Evolutionary conservation across 1,140 invertebrate species (phyloP), one percentile per base, ranked within the genome.

Genomic region (Magallana angulata): DNA sequence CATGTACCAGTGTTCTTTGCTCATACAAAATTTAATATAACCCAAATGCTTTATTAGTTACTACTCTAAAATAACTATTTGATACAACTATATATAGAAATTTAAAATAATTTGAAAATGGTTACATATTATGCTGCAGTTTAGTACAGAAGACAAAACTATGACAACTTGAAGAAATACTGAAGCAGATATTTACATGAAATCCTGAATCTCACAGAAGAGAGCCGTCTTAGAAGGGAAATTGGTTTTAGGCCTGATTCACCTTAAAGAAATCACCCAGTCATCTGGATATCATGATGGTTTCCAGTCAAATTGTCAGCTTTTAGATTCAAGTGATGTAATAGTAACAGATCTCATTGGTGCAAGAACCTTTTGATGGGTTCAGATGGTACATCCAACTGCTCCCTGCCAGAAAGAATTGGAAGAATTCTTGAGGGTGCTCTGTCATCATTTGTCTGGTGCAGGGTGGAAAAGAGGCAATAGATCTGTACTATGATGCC

Each of bases 271-370:
- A 71, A 24, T 71, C 68, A 18, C 36, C 24, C 5, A 1, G 30
- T 71, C 68, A 36, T 71, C 68, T 30, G 68, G 68, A 71, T 36
- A 30, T 30, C 24, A 24, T 24, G 24, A 71, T 18, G 12, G n/a
- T 71, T 30, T 11, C 8, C 68, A 24, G n/a, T 18, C n/a, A 18
- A 71, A 24, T 3, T 71, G 68, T 18, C 68, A 71, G 68, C 36
- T 71, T 71, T 71, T 30, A 30, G 68, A 71, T 71, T 71, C 68
- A 8, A 2, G 18, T 71, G 68, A 71, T 71, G 68, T 71, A 71
- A 71, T 71, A 62, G 6, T 62, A 16, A 11, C 68, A 8, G 68
- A 71, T 71, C 68, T 30, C 18, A 30, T 9, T 48, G 24, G 68
- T 71, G 64, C 64, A 71, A 71, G 30, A 71, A 24, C 7, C 68